Evolutionary conservation across 2,888 invertebrate species (phyloP).

Genomic region (Torymus texanus): DNA sequence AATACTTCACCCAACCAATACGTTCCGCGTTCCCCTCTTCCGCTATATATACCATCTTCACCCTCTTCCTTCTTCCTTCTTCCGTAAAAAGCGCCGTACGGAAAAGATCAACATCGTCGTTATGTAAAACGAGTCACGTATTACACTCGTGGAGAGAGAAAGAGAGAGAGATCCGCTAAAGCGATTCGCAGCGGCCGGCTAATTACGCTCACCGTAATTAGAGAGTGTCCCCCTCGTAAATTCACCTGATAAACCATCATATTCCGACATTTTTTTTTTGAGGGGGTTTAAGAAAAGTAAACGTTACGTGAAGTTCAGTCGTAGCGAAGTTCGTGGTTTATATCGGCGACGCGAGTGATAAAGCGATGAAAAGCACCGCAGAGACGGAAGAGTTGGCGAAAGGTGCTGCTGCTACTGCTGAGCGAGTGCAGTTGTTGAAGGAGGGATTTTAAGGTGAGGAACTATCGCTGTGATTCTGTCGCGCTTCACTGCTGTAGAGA

Average conservation of each 20-base stretch:
- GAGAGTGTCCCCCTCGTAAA: constrained; percentile 46
- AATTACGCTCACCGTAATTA: constrained; percentile 50
- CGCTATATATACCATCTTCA: no score
- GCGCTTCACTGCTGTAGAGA: no score
- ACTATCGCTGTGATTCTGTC: no score
- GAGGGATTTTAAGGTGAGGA: background rate
- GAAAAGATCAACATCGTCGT: constrained; percentile 35
- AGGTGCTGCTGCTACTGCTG: background rate
- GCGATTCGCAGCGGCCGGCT: constrained; percentile 37
- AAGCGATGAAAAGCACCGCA: no score
- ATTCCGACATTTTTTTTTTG: background rate
- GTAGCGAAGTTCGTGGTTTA: no score
- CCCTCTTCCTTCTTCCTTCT: no score
- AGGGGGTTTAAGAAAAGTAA: no score
- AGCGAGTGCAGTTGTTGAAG: background rate
- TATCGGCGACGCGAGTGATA: no score
- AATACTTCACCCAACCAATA: constrained; percentile 9
- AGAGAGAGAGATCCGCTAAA: constrained; percentile 36
- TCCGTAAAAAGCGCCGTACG: no score
- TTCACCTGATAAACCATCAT: constrained; percentile 44
- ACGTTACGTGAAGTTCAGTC: no score
- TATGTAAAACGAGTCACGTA: constrained; percentile 52
- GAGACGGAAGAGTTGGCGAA: no score
- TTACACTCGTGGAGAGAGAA: background rate
- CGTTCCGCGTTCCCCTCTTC: background rate